Conservation (phyloP, 2,797 vertebrate genomes). For the Rhynchotus rufescens region DNA sequence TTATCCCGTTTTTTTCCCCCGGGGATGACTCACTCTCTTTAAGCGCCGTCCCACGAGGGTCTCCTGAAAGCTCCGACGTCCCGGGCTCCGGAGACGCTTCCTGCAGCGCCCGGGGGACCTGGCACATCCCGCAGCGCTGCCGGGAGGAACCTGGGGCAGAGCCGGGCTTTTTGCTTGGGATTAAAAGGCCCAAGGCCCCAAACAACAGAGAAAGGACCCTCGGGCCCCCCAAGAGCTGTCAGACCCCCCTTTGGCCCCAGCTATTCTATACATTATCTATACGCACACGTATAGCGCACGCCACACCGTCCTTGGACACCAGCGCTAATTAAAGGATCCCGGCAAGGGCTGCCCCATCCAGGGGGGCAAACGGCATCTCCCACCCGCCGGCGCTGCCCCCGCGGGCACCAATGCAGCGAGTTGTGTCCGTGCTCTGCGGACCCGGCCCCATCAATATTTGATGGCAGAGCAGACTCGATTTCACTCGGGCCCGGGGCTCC, state of each 20-base stretch:
- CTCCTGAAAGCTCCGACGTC: fast-evolving
- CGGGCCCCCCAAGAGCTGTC: neutral
- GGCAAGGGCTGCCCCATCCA: fast-evolving
- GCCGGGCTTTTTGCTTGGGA: neutral
- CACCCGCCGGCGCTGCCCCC: neutral
- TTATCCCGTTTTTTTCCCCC: neutral
- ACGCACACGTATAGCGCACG: no score
- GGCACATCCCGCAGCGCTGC: neutral
- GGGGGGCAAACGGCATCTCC: neutral
- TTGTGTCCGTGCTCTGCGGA: no score
- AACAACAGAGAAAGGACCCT: no score
- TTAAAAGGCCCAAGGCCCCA: neutral
- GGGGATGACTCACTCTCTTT: neutral
- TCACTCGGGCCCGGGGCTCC: neutral
- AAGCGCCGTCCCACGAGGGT: fast-evolving
- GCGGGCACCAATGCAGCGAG: no score
- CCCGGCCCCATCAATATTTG: neutral
- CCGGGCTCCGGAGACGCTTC: neutral
- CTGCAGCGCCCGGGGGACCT: fast-evolving
- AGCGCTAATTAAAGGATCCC: neutral
- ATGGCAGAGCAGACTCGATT: neutral
- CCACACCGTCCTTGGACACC: no score
- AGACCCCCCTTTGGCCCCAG: neutral
- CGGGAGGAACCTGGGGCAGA: neutral
- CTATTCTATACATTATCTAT: neutral